Evolutionary conservation across 1,140 invertebrate species (phyloP).

Genomic region (Listronotus bonariensis): DNA sequence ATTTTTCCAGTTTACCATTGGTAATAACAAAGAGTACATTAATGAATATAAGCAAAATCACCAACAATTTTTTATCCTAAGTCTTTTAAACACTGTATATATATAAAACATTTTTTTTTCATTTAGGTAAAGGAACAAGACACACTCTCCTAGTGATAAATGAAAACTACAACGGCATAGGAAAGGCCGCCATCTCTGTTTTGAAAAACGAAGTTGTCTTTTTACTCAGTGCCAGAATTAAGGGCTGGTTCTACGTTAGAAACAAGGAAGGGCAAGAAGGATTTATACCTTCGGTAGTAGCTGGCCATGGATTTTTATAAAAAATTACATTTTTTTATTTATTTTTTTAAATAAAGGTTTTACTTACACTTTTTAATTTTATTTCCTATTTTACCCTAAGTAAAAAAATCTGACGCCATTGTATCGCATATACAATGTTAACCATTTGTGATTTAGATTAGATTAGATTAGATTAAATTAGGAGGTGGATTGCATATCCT

Average conservation of each 20-base stretch:
- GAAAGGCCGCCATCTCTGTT: constrained; percentile 63
- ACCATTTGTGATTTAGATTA: too few relatives aligned
- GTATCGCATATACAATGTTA: too few relatives aligned
- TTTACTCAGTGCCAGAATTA: constrained; percentile 60
- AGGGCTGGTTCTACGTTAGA: constrained; percentile 72
- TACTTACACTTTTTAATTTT: background rate
- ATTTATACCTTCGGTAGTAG: constrained; percentile 76
- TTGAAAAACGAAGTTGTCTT: constrained; percentile 74
- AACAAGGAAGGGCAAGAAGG: constrained; percentile 71
- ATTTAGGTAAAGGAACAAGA: constrained; percentile 53
- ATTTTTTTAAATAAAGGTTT: background rate
- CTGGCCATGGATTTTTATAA: constrained; percentile 74
- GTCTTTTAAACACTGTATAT: too few relatives aligned
- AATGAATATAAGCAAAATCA: too few relatives aligned
- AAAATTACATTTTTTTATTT: background rate
- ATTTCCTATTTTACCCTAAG: too few relatives aligned
- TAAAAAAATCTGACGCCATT: too few relatives aligned
- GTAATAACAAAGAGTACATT: too few relatives aligned
- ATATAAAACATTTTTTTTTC: too few relatives aligned
- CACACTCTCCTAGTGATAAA: constrained; percentile 72
- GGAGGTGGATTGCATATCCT: too few relatives aligned
- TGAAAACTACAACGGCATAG: constrained; percentile 64
- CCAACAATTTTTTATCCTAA: too few relatives aligned
- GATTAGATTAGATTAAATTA: too few relatives aligned
- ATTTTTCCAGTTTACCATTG: too few relatives aligned